Evolutionary conservation across 2,113 vertebrate species (phyloP).

Genomic region (Corydoras sp.): DNA sequence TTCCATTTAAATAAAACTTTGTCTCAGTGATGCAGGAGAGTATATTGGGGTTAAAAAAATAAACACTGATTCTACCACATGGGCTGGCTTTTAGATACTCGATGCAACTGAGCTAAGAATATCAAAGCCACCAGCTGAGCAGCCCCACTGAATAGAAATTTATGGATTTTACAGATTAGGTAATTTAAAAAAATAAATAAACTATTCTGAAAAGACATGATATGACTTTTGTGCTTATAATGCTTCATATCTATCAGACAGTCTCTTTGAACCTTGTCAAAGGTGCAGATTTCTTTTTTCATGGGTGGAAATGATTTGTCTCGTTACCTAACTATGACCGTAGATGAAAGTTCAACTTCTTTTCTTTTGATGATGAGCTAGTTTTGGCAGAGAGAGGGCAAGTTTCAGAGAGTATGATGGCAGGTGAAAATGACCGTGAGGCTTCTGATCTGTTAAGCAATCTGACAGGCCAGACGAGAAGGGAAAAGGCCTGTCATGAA

Average conservation of each 20-base stretch:
- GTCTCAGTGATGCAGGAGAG: constrained; percentile 2
- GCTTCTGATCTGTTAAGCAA: constrained; percentile 8
- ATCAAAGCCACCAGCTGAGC: constrained; percentile 4
- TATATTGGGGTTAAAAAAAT: constrained; percentile 24
- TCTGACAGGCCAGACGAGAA: constrained; percentile 33
- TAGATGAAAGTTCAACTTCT: constrained; percentile 17
- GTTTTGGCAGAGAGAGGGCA: constrained; percentile 4
- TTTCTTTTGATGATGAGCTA: not conserved
- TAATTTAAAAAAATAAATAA: not conserved
- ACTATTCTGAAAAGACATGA: constrained; percentile 35
- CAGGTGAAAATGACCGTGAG: constrained; percentile 14
- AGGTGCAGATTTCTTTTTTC: constrained; percentile 24
- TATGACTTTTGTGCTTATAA: constrained; percentile 29
- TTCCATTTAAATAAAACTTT: constrained; percentile 1
- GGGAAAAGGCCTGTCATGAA: constrained; percentile 15
- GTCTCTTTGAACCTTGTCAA: constrained; percentile 19
- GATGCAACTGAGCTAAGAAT: constrained; percentile 1
- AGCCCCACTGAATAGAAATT: constrained; percentile 16
- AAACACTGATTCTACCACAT: not conserved
- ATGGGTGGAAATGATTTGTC: constrained; percentile 8
- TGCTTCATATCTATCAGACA: constrained; percentile 40
- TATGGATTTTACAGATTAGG: constrained; percentile 25
- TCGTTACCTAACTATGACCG: not conserved
- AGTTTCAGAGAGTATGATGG: constrained; percentile 2
- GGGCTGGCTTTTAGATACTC: constrained; percentile 7